Evolutionary conservation across 2,888 invertebrate species (phyloP).

Genomic region (Dynastes grantii): DNA sequence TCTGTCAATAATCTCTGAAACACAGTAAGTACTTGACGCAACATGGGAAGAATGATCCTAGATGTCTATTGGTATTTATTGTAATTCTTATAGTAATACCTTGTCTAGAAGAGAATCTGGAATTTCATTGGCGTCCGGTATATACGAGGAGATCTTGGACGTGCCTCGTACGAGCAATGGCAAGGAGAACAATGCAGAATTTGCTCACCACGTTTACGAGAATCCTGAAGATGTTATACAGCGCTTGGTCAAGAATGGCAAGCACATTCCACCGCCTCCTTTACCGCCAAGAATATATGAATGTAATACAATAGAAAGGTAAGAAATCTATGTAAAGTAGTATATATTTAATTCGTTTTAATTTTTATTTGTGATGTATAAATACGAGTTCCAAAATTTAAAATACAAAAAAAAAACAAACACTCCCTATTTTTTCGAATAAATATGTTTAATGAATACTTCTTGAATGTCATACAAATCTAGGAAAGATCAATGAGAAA

Average conservation of each 20-base stretch:
- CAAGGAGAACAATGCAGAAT: conserved; percentile 50
- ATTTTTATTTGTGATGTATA: too few species aligned
- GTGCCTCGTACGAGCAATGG: conserved; percentile 51
- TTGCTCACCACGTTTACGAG: conserved; percentile 67
- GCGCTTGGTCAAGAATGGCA: conserved; percentile 58
- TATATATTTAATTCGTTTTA: too few species aligned
- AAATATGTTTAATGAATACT: too few species aligned
- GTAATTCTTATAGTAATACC: conserved; percentile 39
- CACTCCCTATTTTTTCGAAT: too few species aligned
- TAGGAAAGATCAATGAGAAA: too few species aligned
- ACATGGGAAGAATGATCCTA: conserved; percentile 27
- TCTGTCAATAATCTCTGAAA: conserved; percentile 56
- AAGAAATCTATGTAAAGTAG: conserved; percentile 10
- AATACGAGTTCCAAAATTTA: too few species aligned
- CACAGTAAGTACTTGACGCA: conserved; percentile 48
- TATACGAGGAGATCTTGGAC: conserved; percentile 81
- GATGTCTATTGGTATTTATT: conserved; percentile 46
- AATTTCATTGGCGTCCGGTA: conserved; percentile 77
- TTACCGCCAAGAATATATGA: conserved; percentile 70
- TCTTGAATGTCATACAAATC: too few species aligned
- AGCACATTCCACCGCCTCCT: conserved; percentile 71
- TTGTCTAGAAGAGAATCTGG: conserved; percentile 73
- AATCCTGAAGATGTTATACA: conserved; percentile 68
- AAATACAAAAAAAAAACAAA: too few species aligned
- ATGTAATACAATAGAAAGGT: conserved; percentile 58